Evolutionary conservation across 2,888 invertebrate species (phyloP), one percentile per base, ranked within the genome.

Genomic region (Caenorhabditis virilis): DNA sequence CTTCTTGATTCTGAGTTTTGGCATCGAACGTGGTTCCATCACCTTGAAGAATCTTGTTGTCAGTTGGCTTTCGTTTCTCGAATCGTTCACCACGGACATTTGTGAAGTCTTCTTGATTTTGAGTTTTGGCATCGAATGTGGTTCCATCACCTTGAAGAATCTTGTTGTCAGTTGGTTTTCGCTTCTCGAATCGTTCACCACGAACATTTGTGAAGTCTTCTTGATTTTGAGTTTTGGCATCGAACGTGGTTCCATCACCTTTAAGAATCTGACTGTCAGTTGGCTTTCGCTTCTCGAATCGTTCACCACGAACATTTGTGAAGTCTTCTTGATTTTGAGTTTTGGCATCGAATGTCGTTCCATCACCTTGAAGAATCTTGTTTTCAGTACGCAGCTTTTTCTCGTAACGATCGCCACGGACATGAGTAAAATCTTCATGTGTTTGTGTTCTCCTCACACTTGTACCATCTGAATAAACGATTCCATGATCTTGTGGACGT

Each of bases 1-100:
- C 52, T 35, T 47, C 52, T 22, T 58, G 59, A n/a, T 59, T 48
- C 48, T 59, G 59, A 1, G 59, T 52, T 16, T 26, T 52, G 0
- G 50, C 35, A n/a, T 45, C 41, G 41, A 51, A 45, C 33, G 45
- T 45, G 30, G 48, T 36, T 18, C 48, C 48, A 39, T 55, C 55
- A 13, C 23, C 30, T 36, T 45, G 45, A 1, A 48, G 48, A n/a
- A 48, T 57, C 30, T 43, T 50, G 49, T 49, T 49, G 16, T 36
- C 36, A 15, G 36, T n/a, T 36, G 36, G 36, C 5, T 5, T 36
- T n/a, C 16, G 7, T n/a, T n/a, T 9, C n/a, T 36, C 51, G 22
- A 36, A 52, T 4, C 51, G 42, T 33, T 52, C 51, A 33, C 51
- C 51, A 33, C 33, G 16, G 7, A 52, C 22, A 22, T 30, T n/a